Base-by-base conservation (phyloP, 2,888 invertebrate species). In the Clepsis dumicolana region DNA sequence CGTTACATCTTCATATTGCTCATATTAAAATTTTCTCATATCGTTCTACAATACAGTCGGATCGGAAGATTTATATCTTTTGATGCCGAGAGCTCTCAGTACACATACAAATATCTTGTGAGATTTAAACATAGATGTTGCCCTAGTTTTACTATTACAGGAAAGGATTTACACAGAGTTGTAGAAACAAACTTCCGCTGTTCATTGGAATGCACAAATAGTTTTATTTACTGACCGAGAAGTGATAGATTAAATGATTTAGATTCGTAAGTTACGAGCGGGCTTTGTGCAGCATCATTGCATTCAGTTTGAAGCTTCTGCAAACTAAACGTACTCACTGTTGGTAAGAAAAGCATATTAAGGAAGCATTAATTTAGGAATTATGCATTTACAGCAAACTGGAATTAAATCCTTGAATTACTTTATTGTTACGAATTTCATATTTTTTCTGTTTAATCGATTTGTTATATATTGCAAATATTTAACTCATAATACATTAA, bases 141-240 rank as follows among this genome's bases (percentile, higher is more conserved):
- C 25, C 50, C 68, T n/a, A 68, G 63, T 64, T 68, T 68, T 25
- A 50, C 48, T 57, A 48, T 60, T 32, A 66, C 65, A 65, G 70
- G 70, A 66, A 70, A 63, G 62, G 56, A 66, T 66, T 63, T 70
- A 62, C 60, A 44, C 60, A 44, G 50, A 48, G 62, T 35, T 63
- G 29, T 38, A 54, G 65, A 53, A 61, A 48, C 64, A 48, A 57
- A 48, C 57, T 65, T 64, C 65, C 69, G 64, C 24, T 27, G 59
- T 35, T 52, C 32, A 52, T n/a, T 18, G 38, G 57, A 59, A 68
- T 67, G 48, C 57, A 61, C 60, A 64, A 70, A 69, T 64, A 71
- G 54, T 70, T 71, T 70, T 57, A 50, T 56, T 67, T 50, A 54
- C 56, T 29, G 12, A 29, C 41, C n/a, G 10, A 54, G 12, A 18